phyloP scores from a whole-genome alignment of 2,797 vertebrate species.

The Alfaro cultratus region DNA sequence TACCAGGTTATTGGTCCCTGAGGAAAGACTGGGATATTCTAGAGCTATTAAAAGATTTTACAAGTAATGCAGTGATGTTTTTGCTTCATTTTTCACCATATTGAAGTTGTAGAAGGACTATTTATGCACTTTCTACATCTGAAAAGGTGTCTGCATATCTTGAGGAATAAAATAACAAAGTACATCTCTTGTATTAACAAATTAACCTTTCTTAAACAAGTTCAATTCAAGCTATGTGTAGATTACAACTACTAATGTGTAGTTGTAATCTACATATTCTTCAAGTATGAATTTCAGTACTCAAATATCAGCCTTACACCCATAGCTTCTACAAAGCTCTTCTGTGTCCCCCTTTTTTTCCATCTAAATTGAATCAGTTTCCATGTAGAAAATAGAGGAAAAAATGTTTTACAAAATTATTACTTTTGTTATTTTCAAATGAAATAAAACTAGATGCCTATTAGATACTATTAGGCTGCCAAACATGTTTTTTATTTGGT shows the following conservation, averaged over 20 bases:
- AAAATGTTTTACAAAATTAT: conserved; percentile 55
- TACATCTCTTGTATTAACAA: conserved; percentile 19
- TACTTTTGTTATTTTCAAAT: conserved; percentile 38
- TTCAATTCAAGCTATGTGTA: conserved; percentile 30
- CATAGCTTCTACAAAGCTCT: conserved; percentile 54
- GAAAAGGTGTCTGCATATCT: conserved; percentile 24
- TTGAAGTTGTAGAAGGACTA: conserved; percentile 18
- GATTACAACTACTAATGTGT: too few species aligned
- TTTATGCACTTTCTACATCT: conserved; percentile 26
- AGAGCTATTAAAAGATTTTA: conserved; percentile 55
- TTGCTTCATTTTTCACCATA: conserved; percentile 27
- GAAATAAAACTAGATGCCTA: conserved; percentile 13
- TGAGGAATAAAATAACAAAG: conserved; percentile 33
- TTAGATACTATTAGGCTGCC: conserved; percentile 4
- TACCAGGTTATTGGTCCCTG: conserved; percentile 44
- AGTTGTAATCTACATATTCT: conserved; percentile 44
- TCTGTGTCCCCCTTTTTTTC: conserved; percentile 44
- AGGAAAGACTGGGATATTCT: conserved; percentile 34
- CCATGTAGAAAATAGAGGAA: conserved; percentile 44
- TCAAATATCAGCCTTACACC: conserved; percentile 35
- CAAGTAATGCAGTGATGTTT: conserved; percentile 51
- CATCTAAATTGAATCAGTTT: conserved; percentile 45
- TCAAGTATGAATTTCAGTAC: conserved; percentile 44
- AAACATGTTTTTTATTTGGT: conserved; percentile 10
- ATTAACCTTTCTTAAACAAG: conserved; percentile 35